These are phyloP conservation scores for Trachelus stipa DNA, from an alignment of 2,888 invertebrate species.

Conservation along the genomic window DNA sequence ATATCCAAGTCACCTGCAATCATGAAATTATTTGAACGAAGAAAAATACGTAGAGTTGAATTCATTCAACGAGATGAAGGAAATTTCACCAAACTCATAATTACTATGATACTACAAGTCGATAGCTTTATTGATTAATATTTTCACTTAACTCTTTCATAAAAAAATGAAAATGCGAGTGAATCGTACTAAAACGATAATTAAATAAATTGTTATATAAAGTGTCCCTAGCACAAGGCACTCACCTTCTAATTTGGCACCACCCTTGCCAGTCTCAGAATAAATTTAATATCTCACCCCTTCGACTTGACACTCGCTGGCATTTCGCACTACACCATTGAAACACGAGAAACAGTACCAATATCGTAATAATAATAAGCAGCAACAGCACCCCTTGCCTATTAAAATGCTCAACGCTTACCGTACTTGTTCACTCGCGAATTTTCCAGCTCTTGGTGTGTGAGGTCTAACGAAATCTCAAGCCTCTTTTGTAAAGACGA, in stretches of 20 bases:
- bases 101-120: neutral
- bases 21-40: no score
- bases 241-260: conserved; percentile 26
- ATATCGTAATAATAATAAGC: neutral
- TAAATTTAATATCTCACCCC: conserved; percentile 9
- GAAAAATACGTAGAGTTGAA: neutral
- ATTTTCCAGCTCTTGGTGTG: neutral
- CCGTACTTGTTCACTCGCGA: neutral
- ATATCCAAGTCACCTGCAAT: neutral
- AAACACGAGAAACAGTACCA: neutral
- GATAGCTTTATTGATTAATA: neutral
- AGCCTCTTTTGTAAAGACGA: neutral
- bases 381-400: conserved; percentile 16
- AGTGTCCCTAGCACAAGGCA: conserved; percentile 5
- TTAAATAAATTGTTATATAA: neutral
- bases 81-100: neutral
- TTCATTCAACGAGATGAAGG: neutral
- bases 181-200: neutral
- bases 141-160: neutral
- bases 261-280: conserved; percentile 20
- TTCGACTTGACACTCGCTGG: conserved; percentile 9
- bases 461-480: neutral
- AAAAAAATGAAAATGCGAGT: neutral
- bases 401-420: neutral
- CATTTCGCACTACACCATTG: neutral